Percentiles rank a stretch among this genome's conserved stretches.
phyloP scores from a whole-genome alignment of 2,797 vertebrate genomes.

The Lithobates pipiens region DNA sequence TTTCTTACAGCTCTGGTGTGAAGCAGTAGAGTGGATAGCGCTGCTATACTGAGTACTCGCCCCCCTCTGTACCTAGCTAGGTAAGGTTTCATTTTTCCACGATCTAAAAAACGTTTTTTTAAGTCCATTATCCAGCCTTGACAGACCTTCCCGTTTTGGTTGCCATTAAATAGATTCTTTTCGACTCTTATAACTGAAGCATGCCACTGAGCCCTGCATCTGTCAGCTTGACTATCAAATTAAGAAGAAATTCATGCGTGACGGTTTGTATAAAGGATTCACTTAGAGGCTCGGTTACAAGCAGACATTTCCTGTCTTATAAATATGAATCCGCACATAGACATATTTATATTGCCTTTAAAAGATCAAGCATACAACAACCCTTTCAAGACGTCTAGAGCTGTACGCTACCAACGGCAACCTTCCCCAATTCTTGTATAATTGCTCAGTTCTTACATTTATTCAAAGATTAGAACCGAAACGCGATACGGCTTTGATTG shows the following conservation, averaged over 20 bases:
- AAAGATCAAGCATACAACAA: background rate
- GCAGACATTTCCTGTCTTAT: background rate
- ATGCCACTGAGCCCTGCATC: background rate
- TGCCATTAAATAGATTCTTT: background rate
- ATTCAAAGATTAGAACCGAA: conserved; percentile 16
- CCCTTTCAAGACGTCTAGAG: background rate
- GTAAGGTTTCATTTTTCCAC: background rate
- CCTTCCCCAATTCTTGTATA: background rate
- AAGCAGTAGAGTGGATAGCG: too few relatives aligned
- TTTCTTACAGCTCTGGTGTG: too few relatives aligned
- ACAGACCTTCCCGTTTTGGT: background rate
- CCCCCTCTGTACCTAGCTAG: background rate
- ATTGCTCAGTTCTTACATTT: conserved; percentile 12
- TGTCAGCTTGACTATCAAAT: conserved; percentile 1
- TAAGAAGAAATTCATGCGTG: background rate
- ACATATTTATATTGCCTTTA: background rate
- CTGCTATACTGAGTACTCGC: too few relatives aligned
- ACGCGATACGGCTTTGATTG: conserved; percentile 34
- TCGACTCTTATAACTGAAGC: background rate
- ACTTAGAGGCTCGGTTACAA: conserved; percentile 1
- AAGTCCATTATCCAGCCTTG: conserved; percentile 1
- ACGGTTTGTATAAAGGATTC: conserved; percentile 8
- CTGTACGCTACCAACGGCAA: background rate
- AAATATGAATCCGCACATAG: background rate
- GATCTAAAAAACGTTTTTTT: background rate